phyloP scores from a whole-genome alignment of 2,888 invertebrate species.

The Icerya purchasi region DNA sequence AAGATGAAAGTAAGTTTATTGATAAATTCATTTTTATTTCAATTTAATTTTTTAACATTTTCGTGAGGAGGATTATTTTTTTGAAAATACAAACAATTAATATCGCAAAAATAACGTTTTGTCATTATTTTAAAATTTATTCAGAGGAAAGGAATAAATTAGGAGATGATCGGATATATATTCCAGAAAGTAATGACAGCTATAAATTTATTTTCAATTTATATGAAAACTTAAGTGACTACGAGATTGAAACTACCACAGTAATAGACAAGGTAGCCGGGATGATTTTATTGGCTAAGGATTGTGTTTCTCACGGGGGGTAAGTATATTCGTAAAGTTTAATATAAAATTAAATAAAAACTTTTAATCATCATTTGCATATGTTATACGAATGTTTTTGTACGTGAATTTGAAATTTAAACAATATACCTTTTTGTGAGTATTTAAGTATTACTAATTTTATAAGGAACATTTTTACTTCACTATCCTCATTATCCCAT shows the following conservation, averaged over 20 bases:
- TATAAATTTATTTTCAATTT: constrained; percentile 47
- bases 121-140: constrained; percentile 15
- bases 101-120: too few species aligned
- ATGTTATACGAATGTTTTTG: too few species aligned
- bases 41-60: neutral
- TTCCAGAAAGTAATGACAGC: constrained; percentile 45
- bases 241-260: constrained; percentile 35
- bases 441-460: too few species aligned
- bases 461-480: too few species aligned
- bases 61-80: too few species aligned
- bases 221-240: constrained; percentile 34
- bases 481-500: too few species aligned
- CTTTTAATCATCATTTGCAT: too few species aligned
- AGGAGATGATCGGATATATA: constrained; percentile 78
- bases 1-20: constrained; percentile 47
- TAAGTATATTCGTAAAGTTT: constrained; percentile 25
- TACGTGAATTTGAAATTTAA: too few species aligned
- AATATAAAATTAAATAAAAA: constrained; percentile 13
- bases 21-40: constrained; percentile 1
- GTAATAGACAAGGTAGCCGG: constrained; percentile 68
- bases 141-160: constrained; percentile 54
- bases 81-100: too few species aligned
- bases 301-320: constrained; percentile 45
- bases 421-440: too few species aligned
- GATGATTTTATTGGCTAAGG: constrained; percentile 46